These are phyloP conservation scores for Vanessa tameamea DNA, from an alignment of 1,140 invertebrate species.

Conservation along the genomic window DNA sequence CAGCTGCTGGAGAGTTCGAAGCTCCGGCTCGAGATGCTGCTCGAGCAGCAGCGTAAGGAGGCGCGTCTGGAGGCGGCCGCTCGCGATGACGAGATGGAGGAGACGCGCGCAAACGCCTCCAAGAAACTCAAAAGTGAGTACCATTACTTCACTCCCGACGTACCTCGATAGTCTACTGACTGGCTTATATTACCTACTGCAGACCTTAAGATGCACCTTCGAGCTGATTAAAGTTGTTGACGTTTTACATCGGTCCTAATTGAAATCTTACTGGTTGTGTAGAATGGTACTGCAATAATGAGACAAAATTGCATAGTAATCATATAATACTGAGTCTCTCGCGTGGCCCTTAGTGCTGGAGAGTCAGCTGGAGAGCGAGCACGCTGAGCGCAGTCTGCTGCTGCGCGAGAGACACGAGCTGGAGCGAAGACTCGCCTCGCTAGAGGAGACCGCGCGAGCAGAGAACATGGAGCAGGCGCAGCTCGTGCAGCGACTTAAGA, in stretches of 20 bases:
- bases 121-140: slow-evolving; percentile 92
- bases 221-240: too few species aligned
- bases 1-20: slow-evolving; percentile 93
- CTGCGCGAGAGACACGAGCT: slow-evolving; percentile 94
- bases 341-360: slow-evolving; percentile 85
- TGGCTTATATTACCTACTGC: too few species aligned
- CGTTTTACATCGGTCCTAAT: too few species aligned
- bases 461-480: slow-evolving; percentile 87
- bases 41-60: slow-evolving; percentile 95
- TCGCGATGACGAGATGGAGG: slow-evolving; percentile 95
- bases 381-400: slow-evolving; percentile 93
- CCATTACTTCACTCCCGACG: neutral
- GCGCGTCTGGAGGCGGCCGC: slow-evolving; percentile 92
- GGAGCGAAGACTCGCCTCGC: slow-evolving; percentile 89
- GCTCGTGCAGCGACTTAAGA: slow-evolving; percentile 87
- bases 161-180: neutral
- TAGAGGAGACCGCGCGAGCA: slow-evolving; percentile 87
- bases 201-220: too few species aligned
- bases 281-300: too few species aligned
- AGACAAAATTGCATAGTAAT: neutral
- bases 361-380: slow-evolving; percentile 94
- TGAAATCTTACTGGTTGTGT: too few species aligned
- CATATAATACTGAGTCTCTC: neutral
- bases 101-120: slow-evolving; percentile 91
- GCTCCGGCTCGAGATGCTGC: slow-evolving; percentile 93